These are phyloP conservation scores for Oscheius sp. DNA, from an alignment of 2,888 invertebrate genomes.

Conservation along the genomic window DNA sequence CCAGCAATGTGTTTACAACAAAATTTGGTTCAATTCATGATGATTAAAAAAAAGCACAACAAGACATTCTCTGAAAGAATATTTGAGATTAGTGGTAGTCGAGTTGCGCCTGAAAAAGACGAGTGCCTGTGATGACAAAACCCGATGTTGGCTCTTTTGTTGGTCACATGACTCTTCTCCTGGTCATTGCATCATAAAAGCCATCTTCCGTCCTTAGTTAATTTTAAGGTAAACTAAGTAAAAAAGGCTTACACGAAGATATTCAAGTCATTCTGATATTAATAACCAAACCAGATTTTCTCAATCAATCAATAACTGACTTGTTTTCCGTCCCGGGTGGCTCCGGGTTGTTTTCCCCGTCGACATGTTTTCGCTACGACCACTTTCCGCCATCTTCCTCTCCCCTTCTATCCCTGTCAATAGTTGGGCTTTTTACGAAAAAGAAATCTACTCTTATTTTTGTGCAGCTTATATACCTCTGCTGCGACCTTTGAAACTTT, in stretches of 20 bases:
- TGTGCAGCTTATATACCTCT: too few species aligned
- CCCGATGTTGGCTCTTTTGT: not conserved
- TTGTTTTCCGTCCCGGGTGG: not conserved
- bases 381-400: constrained; percentile 1
- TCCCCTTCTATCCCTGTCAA: not conserved
- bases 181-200: not conserved
- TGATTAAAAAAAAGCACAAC: too few species aligned
- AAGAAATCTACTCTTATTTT: too few species aligned
- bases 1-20: too few species aligned
- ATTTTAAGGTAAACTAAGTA: too few species aligned
- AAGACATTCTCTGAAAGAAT: too few species aligned
- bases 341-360: constrained; percentile 17
- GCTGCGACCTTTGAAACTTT: too few species aligned
- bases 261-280: too few species aligned
- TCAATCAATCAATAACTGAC: constrained; percentile 10
- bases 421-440: not conserved
- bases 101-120: not conserved
- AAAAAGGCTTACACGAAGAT: too few species aligned
- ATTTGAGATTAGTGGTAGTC: not conserved
- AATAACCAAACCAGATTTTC: not conserved
- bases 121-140: not conserved
- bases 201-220: not conserved
- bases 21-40: too few species aligned
- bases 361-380: constrained; percentile 5
- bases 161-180: not conserved